These are phyloP conservation scores for Thyatira batis DNA, from an alignment of 2,888 invertebrate species.

Conservation along the genomic window DNA sequence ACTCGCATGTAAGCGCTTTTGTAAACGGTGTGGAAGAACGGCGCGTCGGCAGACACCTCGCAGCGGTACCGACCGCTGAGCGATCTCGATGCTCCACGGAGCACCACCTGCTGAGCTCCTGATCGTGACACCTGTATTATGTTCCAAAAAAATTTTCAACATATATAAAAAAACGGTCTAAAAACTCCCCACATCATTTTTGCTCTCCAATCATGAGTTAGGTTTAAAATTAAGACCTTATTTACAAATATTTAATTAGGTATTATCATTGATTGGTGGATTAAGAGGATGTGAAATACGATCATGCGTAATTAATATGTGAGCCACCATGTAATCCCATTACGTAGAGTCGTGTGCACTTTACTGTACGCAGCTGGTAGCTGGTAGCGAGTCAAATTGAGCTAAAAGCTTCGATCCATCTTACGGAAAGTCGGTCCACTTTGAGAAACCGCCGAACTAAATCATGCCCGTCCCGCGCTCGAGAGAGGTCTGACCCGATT, in stretches of 20 bases:
- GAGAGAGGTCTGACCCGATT: constrained; percentile 65
- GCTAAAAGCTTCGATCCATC: constrained; percentile 78
- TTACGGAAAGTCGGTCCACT: constrained; percentile 69
- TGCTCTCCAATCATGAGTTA: too few relatives aligned
- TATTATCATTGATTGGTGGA: constrained; percentile 25
- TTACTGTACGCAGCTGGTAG: constrained; percentile 57
- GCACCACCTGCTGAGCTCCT: constrained; percentile 85
- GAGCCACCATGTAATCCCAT: constrained; percentile 55
- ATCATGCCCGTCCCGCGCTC: constrained; percentile 56
- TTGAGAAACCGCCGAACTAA: constrained; percentile 68
- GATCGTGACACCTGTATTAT: constrained; percentile 82
- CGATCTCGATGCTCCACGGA: constrained; percentile 85
- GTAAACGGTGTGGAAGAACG: constrained; percentile 86
- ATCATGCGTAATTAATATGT: constrained; percentile 61
- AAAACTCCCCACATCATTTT: too few relatives aligned
- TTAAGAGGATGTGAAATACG: not conserved
- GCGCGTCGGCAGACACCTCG: constrained; percentile 89
- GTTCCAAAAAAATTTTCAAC: too few relatives aligned
- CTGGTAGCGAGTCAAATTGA: constrained; percentile 57
- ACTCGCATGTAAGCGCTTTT: constrained; percentile 87
- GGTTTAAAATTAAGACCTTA: too few relatives aligned
- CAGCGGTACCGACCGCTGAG: constrained; percentile 88
- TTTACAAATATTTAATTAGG: too few relatives aligned
- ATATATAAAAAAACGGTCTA: constrained; percentile 3
- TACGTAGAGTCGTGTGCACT: constrained; percentile 50